Evolutionary conservation across 2,888 invertebrate species (phyloP), one percentile per base, ranked within the genome.

Genomic region (Homarus gammarus): DNA sequence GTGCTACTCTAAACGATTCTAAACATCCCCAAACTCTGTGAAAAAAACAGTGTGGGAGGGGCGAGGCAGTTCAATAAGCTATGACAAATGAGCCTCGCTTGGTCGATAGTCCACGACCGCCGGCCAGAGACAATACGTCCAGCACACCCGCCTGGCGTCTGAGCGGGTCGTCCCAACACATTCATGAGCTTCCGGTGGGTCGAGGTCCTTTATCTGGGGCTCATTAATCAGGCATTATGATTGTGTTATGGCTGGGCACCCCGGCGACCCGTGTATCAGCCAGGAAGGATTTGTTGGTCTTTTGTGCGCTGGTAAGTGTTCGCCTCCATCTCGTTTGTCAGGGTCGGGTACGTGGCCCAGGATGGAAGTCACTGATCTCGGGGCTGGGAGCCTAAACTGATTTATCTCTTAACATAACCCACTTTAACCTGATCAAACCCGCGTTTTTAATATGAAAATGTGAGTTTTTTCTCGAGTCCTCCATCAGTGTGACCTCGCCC

Each of bases 11-110:
- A 6, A 15, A 6, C 3, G 27, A 64, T 10, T n/a, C 27, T 22
- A 6, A 64, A 64, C 15, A 0, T 27, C 27, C 27, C 64, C 27
- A 64, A 64, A 64, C 6, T 5, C 64, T 22, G 27, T 6, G 64
- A 6, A 27, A 64, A 27, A n/a, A 64, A n/a, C 5, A 3, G n/a
- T 56, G 22, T 3, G 1, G 64, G 64, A 1, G n/a, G n/a, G 6
- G 64, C 64, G 75, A 49, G 27, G 18, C 75, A 75, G 38, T 75
- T 79, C 79, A 79, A 31, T 61, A 72, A 68, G 33, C 27, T 70
- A 83, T 70, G 70, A 83, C 83, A 83, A 83, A 83, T 40, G 83
- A 72, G 70, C 51, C 56, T 31, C 72, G 83, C 72, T 72, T 83
- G 83, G 83, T 44, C n/a, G 49, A 12, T 49, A 18, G 49, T 31